Conservation (phyloP, 1,140 invertebrate species). For the Manduca sexta region DNA sequence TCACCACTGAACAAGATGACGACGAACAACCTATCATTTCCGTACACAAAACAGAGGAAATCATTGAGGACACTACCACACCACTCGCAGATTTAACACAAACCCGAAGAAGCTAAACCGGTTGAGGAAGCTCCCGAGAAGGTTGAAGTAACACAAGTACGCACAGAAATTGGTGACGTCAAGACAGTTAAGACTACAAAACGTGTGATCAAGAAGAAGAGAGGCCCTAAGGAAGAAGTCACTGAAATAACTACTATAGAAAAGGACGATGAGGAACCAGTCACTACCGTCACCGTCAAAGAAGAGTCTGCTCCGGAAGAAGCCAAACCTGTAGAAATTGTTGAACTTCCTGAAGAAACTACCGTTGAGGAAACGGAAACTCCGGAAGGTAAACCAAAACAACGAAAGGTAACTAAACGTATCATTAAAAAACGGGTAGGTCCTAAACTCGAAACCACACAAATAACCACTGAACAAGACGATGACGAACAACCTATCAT, state of each 20-base stretch:
- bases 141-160: conserved; percentile 12
- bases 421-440: conserved; percentile 45
- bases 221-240: not conserved
- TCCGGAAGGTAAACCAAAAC: conserved; percentile 20
- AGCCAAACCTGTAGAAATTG: not conserved
- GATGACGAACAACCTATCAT: conserved; percentile 30
- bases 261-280: not conserved
- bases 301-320: not conserved
- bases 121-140: conserved; percentile 13
- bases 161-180: conserved; percentile 6
- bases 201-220: conserved; percentile 6
- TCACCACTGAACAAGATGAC: conserved; percentile 37
- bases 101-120: conserved; percentile 6
- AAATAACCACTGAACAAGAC: conserved; percentile 41
- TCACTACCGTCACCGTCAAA: too few relatives aligned
- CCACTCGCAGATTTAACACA: conserved; percentile 6
- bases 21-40: conserved; percentile 32
- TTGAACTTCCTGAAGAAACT: conserved; percentile 14
- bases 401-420: conserved; percentile 41
- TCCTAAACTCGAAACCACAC: conserved; percentile 36
- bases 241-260: conserved; percentile 4
- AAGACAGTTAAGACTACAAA: conserved; percentile 7
- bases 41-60: conserved; percentile 25
- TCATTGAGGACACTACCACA: conserved; percentile 15
- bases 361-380: conserved; percentile 9